Evolutionary conservation across 2,888 invertebrate species (phyloP).

Genomic region (Blastobasis adustella): DNA sequence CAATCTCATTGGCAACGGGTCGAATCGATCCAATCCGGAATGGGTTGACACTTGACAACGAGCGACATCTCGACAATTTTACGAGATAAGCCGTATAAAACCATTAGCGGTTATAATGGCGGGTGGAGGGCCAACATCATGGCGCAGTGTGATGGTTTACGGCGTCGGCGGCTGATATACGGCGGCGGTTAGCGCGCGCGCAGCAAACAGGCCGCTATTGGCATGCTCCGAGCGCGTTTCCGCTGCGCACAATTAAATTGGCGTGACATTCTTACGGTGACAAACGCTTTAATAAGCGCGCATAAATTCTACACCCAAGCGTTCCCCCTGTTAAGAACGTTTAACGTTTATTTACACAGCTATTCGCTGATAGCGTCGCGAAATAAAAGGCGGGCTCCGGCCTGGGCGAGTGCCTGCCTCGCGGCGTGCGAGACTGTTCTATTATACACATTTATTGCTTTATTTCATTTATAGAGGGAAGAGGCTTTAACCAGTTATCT

Average conservation of each 20-base stretch:
- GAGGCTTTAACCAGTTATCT: constrained; percentile 36
- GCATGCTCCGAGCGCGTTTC: constrained; percentile 30
- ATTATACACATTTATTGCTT: constrained; percentile 51
- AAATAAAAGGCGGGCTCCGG: constrained; percentile 26
- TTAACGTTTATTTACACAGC: constrained; percentile 21
- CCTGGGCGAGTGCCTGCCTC: constrained; percentile 8
- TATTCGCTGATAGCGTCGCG: constrained; percentile 20
- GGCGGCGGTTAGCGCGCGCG: constrained; percentile 19
- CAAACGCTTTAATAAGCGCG: constrained; percentile 15
- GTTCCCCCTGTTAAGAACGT: constrained; percentile 4
- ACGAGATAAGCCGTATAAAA: constrained; percentile 44
- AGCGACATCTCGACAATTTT: constrained; percentile 39
- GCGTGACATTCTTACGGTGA: constrained; percentile 26
- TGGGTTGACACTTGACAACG: too few species aligned
- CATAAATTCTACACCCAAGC: constrained; percentile 2
- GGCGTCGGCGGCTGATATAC: constrained; percentile 37
- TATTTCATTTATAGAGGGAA: constrained; percentile 50
- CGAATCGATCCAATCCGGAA: constrained; percentile 11
- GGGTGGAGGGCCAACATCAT: constrained; percentile 18
- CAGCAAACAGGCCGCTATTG: constrained; percentile 28
- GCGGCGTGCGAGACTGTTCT: constrained; percentile 33
- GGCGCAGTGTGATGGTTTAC: constrained; percentile 39
- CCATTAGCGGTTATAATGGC: constrained; percentile 50
- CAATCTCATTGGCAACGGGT: constrained; percentile 26
- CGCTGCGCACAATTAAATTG: constrained; percentile 36